A percentile compares a stretch with the other conserved stretches of the same genome.
These are phyloP conservation scores for Typhlichthys eigenmanni DNA, from an alignment of 2,797 vertebrate species.

Conservation along the genomic window DNA sequence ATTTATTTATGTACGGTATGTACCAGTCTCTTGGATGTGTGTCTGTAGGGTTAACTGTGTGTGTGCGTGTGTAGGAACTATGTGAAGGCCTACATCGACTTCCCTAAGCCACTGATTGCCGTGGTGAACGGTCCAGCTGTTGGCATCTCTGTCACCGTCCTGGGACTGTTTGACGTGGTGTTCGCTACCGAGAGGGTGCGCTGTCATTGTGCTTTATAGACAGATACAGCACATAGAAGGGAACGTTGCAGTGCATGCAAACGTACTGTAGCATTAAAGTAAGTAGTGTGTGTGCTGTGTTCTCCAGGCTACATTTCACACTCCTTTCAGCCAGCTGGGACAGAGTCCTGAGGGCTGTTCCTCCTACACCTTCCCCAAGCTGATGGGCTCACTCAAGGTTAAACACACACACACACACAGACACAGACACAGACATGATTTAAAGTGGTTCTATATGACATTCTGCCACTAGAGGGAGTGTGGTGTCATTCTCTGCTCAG, in stretches of 20 bases:
- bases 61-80: constrained; percentile 74
- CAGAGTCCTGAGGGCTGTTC: constrained; percentile 91
- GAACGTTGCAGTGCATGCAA: background rate
- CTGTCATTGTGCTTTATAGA: background rate
- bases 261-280: background rate
- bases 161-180: constrained; percentile 87
- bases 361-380: constrained; percentile 89
- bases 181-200: constrained; percentile 85
- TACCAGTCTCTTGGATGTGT: background rate
- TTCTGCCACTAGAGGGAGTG: too few relatives aligned
- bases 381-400: constrained; percentile 91
- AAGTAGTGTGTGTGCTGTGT: background rate
- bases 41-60: background rate
- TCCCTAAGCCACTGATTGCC: constrained; percentile 90
- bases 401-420: constrained; percentile 11
- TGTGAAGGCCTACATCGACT: constrained; percentile 88
- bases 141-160: constrained; percentile 84
- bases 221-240: too few relatives aligned
- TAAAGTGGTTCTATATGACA: too few relatives aligned
- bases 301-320: constrained; percentile 89
- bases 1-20: background rate
- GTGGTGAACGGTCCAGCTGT: constrained; percentile 91
- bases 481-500: too few relatives aligned
- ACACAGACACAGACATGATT: background rate
- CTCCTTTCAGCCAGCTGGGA: constrained; percentile 87